Evolutionary conservation across 2,888 invertebrate genomes (phyloP).

Genomic region (Calameuta pallipes): DNA sequence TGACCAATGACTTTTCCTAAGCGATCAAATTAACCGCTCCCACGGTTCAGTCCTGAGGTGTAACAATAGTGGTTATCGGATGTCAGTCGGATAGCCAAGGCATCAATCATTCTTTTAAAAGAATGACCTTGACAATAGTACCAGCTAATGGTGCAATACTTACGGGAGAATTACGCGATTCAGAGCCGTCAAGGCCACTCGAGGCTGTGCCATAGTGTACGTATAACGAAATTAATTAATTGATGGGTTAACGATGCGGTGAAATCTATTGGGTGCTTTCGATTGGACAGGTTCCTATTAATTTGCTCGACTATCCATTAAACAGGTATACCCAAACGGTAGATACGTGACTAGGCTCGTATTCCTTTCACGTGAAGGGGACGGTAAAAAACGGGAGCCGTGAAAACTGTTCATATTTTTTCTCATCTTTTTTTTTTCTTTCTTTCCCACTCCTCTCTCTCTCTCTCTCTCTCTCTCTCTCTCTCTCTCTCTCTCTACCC

Average conservation of each 20-base stretch:
- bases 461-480: too few relatives aligned
- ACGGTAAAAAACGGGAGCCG: neutral
- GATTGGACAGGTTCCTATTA: neutral
- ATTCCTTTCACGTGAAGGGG: neutral
- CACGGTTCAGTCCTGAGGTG: neutral
- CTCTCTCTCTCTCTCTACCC: constrained; percentile 12
- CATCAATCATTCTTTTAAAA: neutral
- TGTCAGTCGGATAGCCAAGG: neutral
- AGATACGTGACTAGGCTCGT: neutral
- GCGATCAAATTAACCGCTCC: neutral
- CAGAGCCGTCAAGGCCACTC: neutral
- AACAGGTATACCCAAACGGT: neutral
- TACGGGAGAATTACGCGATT: neutral
- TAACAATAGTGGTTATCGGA: neutral
- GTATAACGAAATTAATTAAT: neutral
- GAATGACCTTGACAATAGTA: neutral
- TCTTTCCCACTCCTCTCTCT: constrained; percentile 12
- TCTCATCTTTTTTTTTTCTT: constrained; percentile 19
- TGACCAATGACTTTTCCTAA: neutral
- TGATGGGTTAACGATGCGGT: neutral
- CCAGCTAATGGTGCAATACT: neutral
- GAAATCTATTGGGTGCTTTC: neutral
- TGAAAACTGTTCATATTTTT: neutral
- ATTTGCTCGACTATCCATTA: neutral
- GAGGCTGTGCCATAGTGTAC: neutral